Conservation (phyloP, 2,888 invertebrate genomes). For the Notodonta ziczac region DNA sequence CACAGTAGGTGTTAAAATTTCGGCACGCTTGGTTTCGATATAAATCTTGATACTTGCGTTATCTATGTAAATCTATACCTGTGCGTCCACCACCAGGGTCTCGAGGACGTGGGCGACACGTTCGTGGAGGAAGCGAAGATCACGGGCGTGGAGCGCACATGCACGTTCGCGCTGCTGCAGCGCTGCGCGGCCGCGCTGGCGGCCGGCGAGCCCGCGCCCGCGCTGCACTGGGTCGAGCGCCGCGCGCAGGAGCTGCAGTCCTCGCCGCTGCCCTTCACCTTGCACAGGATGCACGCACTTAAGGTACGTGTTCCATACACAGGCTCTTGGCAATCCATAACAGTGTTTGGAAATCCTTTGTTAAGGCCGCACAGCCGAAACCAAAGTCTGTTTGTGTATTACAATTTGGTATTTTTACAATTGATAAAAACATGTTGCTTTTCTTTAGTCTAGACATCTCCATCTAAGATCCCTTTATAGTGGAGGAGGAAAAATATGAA, state of each 20-base stretch:
- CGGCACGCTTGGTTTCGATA: too few species aligned
- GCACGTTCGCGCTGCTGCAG: constrained; percentile 84
- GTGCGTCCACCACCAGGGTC: constrained; percentile 71
- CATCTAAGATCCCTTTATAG: too few species aligned
- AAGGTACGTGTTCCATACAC: constrained; percentile 52
- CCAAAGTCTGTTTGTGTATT: too few species aligned
- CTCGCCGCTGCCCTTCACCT: constrained; percentile 75
- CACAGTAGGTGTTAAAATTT: too few species aligned
- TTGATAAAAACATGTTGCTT: too few species aligned
- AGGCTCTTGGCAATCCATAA: too few species aligned
- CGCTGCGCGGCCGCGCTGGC: constrained; percentile 94
- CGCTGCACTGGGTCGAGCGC: constrained; percentile 93
- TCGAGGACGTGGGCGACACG: constrained; percentile 95
- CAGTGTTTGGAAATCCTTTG: too few species aligned
- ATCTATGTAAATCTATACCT: neutral
- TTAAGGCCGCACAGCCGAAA: too few species aligned
- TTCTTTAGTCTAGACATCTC: too few species aligned
- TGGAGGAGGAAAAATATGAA: too few species aligned
- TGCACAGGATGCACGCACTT: constrained; percentile 76
- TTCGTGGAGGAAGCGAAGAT: constrained; percentile 82
- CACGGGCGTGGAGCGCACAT: constrained; percentile 67
- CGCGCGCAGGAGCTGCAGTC: constrained; percentile 89
- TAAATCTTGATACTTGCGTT: neutral
- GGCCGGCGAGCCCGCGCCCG: constrained; percentile 91
- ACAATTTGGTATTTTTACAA: too few species aligned